A percentile compares a stretch with the other conserved stretches of the same genome.
Evolutionary conservation across 2,888 invertebrate species (phyloP).

Genomic region (Leucophenga maculata): DNA sequence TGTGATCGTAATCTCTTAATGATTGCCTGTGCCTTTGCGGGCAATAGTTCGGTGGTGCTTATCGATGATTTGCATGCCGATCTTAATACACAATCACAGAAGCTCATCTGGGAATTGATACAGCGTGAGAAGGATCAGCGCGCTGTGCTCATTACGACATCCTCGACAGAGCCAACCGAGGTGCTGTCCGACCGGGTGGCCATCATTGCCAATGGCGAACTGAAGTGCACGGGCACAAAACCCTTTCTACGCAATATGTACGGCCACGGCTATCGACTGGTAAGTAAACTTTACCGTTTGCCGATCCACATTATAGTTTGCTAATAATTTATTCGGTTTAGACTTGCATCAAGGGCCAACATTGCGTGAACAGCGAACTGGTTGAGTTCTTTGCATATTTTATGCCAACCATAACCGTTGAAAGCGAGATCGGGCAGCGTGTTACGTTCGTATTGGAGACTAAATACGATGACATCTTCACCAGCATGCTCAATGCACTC

Average conservation of each 20-base stretch:
- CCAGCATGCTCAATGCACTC: slow-evolving; percentile 78
- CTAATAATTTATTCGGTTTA: slow-evolving; percentile 76
- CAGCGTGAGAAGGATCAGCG: slow-evolving; percentile 80
- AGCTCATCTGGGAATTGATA: slow-evolving; percentile 85
- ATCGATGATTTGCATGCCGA: slow-evolving; percentile 86
- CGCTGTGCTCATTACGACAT: slow-evolving; percentile 85
- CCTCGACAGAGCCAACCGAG: slow-evolving; percentile 91
- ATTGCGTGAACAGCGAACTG: slow-evolving; percentile 83
- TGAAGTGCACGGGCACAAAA: slow-evolving; percentile 85
- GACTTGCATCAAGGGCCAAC: slow-evolving; percentile 78
- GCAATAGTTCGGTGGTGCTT: slow-evolving; percentile 80
- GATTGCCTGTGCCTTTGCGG: slow-evolving; percentile 82
- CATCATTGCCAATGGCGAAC: slow-evolving; percentile 84
- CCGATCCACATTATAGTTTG: neutral
- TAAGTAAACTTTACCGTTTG: slow-evolving; percentile 41
- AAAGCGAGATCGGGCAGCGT: slow-evolving; percentile 84
- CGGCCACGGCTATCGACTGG: slow-evolving; percentile 87
- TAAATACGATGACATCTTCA: slow-evolving; percentile 79
- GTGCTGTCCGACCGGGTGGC: slow-evolving; percentile 86
- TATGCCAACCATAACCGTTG: slow-evolving; percentile 86
- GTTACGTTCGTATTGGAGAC: slow-evolving; percentile 84
- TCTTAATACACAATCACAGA: slow-evolving; percentile 84
- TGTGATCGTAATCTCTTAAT: slow-evolving; percentile 82
- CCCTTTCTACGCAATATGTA: slow-evolving; percentile 86
- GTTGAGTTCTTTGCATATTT: slow-evolving; percentile 70